phyloP scores from a whole-genome alignment of 2,888 invertebrate species.

The Clistopyga incitator region DNA sequence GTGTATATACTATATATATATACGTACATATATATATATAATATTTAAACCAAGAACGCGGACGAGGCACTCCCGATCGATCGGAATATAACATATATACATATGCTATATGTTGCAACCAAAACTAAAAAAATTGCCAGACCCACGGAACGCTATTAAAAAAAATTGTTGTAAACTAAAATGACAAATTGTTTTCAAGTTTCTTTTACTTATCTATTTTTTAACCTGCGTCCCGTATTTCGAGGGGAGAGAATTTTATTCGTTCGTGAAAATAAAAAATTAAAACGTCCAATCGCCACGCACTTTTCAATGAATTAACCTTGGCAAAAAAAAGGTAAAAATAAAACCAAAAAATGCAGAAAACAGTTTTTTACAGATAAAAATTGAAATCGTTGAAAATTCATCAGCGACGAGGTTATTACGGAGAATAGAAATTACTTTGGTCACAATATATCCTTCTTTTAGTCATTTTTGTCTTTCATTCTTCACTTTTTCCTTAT shows the following conservation, averaged over 20 bases:
- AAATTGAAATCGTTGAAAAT: conserved; percentile 9
- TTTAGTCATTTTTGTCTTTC: background rate
- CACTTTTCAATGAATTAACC: background rate
- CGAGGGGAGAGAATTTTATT: background rate
- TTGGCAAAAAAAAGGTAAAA: background rate
- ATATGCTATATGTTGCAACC: no score
- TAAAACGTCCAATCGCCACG: background rate
- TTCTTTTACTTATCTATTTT: background rate
- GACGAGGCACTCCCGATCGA: conserved; percentile 62
- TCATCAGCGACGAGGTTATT: conserved; percentile 5
- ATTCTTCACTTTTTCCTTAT: background rate
- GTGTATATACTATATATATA: conserved; percentile 10
- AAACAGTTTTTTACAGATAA: background rate
- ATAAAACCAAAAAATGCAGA: background rate
- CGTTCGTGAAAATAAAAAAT: background rate
- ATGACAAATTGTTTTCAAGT: background rate
- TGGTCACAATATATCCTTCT: conserved; percentile 14
- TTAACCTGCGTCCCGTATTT: background rate
- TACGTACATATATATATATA: conserved; percentile 63
- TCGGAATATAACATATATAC: conserved; percentile 53
- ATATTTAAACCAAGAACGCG: conserved; percentile 60
- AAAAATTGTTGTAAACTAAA: background rate
- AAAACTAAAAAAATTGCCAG: background rate
- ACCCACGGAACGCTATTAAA: conserved; percentile 1
- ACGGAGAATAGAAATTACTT: conserved; percentile 14